Evolutionary conservation across 2,113 vertebrate species (phyloP).

Genomic region (Onychostoma macrolepis): DNA sequence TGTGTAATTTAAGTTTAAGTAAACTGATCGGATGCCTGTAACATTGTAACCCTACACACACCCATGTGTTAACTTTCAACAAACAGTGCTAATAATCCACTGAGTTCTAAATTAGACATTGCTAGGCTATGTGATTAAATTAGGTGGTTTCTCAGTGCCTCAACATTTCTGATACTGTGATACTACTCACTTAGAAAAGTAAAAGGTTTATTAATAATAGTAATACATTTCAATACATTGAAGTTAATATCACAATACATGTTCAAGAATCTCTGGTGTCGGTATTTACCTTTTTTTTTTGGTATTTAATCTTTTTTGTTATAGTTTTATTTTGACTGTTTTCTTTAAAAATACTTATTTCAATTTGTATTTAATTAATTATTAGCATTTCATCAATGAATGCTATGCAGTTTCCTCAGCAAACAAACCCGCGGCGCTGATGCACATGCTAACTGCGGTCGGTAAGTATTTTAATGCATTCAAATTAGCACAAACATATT

Average conservation of each 20-base stretch:
- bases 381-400: no score
- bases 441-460: no score
- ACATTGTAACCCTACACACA: background rate
- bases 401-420: no score
- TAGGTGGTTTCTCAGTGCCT: background rate
- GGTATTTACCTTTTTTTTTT: background rate
- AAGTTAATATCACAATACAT: background rate
- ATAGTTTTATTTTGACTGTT: background rate
- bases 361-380: no score
- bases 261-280: background rate
- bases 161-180: background rate
- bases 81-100: background rate
- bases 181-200: background rate
- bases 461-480: no score
- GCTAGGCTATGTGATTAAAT: no score
- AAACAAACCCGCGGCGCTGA: no score
- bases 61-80: background rate
- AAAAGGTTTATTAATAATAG: background rate
- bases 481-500: no score
- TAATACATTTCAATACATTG: no score
- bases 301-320: background rate
- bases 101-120: background rate
- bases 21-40: background rate
- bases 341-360: no score
- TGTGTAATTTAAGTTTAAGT: background rate